phyloP scores from a whole-genome alignment of 2,797 vertebrate genomes.

The Sylvia borin region DNA sequence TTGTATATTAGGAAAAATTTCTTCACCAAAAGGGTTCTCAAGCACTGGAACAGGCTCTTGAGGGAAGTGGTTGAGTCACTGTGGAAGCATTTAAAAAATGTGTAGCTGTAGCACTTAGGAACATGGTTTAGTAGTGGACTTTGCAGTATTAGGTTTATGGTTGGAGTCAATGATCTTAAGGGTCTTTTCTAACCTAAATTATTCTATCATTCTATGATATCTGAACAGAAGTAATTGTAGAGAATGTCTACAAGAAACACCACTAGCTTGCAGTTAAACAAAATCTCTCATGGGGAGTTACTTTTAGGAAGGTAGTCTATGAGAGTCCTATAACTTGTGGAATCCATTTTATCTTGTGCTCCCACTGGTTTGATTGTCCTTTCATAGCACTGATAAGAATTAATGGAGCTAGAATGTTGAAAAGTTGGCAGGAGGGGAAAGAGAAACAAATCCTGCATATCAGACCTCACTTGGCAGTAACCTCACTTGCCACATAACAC shows the following conservation, averaged over 20 bases:
- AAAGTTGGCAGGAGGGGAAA: neutral
- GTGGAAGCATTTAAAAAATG: neutral
- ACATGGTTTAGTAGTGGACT: neutral
- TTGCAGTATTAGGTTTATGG: neutral
- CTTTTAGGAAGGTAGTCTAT: neutral
- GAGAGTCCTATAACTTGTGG: neutral
- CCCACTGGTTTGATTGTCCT: neutral
- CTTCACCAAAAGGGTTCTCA: neutral
- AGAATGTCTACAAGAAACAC: neutral
- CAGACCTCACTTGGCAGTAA: neutral
- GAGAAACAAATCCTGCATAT: neutral
- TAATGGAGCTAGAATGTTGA: neutral
- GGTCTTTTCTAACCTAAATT: neutral
- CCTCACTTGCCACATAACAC: neutral
- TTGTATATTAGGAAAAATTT: neutral
- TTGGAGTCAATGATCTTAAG: neutral
- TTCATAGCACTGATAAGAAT: neutral
- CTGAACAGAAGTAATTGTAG: neutral
- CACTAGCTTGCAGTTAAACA: neutral
- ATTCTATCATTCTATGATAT: neutral
- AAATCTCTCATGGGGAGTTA: neutral
- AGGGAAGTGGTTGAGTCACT: neutral
- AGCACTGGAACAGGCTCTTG: neutral
- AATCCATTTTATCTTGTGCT: neutral
- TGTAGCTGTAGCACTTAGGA: neutral